Percentiles rank a stretch among this genome's conserved stretches.
These are phyloP conservation scores for Calliphora vomitoria DNA, from an alignment of 2,888 invertebrate species.

Conservation along the genomic window DNA sequence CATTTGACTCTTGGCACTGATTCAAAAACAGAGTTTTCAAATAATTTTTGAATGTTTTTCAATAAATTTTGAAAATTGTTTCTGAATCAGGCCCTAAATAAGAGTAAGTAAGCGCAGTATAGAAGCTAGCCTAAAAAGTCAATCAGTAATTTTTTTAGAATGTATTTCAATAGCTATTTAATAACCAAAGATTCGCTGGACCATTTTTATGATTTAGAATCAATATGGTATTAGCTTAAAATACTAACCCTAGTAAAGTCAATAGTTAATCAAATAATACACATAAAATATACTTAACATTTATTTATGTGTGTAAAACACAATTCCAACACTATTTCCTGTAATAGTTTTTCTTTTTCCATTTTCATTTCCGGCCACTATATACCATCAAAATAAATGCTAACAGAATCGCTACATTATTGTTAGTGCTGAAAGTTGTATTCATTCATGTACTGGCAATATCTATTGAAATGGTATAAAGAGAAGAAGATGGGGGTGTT, in stretches of 20 bases:
- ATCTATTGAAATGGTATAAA: background rate
- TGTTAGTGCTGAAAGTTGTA: slow-evolving; percentile 43
- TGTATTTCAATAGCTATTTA: too few species aligned
- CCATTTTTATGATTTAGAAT: background rate
- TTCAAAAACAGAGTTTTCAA: too few species aligned
- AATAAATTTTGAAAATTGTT: too few species aligned
- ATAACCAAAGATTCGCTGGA: background rate
- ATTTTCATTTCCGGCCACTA: slow-evolving; percentile 51
- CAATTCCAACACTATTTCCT: slow-evolving; percentile 25
- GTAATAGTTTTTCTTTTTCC: slow-evolving; percentile 22
- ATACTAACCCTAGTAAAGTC: background rate
- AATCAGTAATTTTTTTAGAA: too few species aligned
- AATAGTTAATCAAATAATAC: background rate
- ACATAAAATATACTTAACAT: background rate
- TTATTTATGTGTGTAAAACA: background rate
- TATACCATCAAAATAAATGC: background rate
- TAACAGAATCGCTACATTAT: slow-evolving; percentile 30
- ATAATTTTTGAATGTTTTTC: too few species aligned
- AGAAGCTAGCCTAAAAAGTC: too few species aligned
- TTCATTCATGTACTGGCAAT: background rate
- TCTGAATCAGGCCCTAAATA: too few species aligned
- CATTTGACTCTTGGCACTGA: too few species aligned
- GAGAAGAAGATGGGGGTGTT: background rate
- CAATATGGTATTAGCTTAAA: too few species aligned
- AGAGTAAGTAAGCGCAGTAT: too few species aligned